Evolutionary conservation across 2,113 vertebrate species (phyloP).

Genomic region (Rhinopomastus cyanomelas): DNA sequence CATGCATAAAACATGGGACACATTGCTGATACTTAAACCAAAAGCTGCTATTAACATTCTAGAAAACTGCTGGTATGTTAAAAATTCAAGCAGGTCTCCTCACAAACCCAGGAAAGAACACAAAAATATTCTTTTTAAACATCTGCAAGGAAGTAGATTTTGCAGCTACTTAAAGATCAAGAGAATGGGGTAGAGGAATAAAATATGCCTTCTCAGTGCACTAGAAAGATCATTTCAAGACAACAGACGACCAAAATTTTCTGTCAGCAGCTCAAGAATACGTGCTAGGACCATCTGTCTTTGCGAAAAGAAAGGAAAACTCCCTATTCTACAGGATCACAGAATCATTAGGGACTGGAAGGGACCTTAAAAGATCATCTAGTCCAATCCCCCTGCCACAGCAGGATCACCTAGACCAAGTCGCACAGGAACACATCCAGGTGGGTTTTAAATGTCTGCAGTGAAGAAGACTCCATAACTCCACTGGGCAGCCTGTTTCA

Average conservation of each 20-base stretch:
- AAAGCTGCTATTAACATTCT: background rate
- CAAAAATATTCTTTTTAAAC: background rate
- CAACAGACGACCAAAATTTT: background rate
- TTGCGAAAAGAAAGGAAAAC: background rate
- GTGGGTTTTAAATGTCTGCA: too few relatives aligned
- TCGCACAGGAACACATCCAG: too few relatives aligned
- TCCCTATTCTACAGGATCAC: background rate
- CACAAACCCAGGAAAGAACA: background rate
- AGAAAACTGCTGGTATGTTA: rapidly evolving
- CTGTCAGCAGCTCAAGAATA: background rate
- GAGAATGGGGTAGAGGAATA: background rate
- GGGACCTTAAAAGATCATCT: too few relatives aligned
- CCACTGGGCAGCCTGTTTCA: too few relatives aligned
- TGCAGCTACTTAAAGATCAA: background rate
- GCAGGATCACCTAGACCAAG: too few relatives aligned
- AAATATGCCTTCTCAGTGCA: background rate
- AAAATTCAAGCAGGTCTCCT: background rate
- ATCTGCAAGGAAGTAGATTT: background rate
- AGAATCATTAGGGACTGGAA: too few relatives aligned
- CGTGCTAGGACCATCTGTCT: background rate
- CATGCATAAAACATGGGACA: rapidly evolving
- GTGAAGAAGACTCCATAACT: too few relatives aligned
- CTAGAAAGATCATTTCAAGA: background rate
- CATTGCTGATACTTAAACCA: background rate
- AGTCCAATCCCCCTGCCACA: too few relatives aligned